phyloP scores from a whole-genome alignment of 2,113 vertebrate species.

The Urocolius indicus region DNA sequence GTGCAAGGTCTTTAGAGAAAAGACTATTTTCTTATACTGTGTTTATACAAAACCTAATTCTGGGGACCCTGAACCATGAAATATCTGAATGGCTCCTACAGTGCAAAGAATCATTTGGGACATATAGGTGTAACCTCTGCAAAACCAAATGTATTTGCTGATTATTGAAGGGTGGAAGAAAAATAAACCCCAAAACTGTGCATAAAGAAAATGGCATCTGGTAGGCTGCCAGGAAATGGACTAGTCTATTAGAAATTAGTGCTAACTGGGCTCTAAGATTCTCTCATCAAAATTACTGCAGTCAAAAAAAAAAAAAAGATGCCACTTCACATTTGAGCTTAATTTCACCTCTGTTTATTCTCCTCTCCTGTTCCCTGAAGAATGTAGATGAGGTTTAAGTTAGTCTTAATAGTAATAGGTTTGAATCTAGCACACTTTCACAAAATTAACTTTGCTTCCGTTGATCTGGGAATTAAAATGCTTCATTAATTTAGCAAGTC shows the following conservation, averaged over 20 bases:
- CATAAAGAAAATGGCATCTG: constrained; percentile 8
- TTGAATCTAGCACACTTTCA: constrained; percentile 72
- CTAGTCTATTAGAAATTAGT: constrained; percentile 26
- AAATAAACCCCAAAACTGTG: background rate
- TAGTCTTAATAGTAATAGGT: constrained; percentile 71
- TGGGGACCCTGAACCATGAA: constrained; percentile 19
- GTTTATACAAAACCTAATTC: constrained; percentile 30
- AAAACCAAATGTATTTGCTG: constrained; percentile 17
- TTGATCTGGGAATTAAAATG: constrained; percentile 74
- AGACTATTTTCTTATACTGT: background rate
- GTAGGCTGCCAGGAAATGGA: background rate
- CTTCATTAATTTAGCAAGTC: constrained; percentile 73
- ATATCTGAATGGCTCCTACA: background rate
- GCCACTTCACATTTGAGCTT: constrained; percentile 55
- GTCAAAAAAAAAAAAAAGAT: constrained; percentile 2
- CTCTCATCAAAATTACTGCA: constrained; percentile 52
- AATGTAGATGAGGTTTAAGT: constrained; percentile 73
- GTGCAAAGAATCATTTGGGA: constrained; percentile 39
- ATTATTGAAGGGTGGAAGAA: background rate
- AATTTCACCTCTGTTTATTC: constrained; percentile 73
- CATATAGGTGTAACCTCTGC: background rate
- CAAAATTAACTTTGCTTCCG: constrained; percentile 74
- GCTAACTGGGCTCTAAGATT: constrained; percentile 39
- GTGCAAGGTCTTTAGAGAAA: background rate
- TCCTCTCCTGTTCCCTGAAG: constrained; percentile 64